Conservation (phyloP, 2,113 vertebrate species). For the Chloebia gouldiae region DNA sequence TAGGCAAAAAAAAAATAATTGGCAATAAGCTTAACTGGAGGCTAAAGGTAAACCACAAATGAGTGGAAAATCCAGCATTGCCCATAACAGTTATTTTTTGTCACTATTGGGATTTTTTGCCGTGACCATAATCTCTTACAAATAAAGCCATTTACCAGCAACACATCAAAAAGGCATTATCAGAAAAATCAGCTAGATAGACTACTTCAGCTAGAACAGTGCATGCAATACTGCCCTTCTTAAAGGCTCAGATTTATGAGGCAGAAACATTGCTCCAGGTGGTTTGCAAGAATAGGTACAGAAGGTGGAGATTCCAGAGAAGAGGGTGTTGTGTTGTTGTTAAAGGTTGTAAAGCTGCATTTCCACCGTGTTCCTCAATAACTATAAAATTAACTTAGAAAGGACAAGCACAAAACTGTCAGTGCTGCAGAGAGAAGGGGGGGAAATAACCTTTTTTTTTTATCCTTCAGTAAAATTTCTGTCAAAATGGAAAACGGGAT, state of each 20-base stretch:
- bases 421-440: neutral
- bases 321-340: neutral
- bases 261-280: slow-evolving; percentile 15
- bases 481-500: neutral
- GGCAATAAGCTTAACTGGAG: neutral
- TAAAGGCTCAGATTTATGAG: slow-evolving; percentile 21
- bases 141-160: slow-evolving; percentile 13
- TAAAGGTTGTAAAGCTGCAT: slow-evolving; percentile 41
- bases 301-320: neutral
- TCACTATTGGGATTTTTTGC: neutral
- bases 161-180: neutral
- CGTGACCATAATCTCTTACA: neutral
- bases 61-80: neutral
- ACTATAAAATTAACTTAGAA: slow-evolving; percentile 51
- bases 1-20: neutral
- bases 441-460: neutral
- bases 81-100: neutral
- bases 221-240: neutral
- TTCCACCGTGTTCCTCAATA: neutral
- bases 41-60: neutral
- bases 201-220: neutral
- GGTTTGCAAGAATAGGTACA: slow-evolving; percentile 39
- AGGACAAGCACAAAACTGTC: neutral
- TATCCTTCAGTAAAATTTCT: neutral
- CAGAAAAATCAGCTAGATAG: neutral